These are phyloP conservation scores for Gorsachius goisagi DNA, from an alignment of 2,113 vertebrate genomes.

Conservation along the genomic window DNA sequence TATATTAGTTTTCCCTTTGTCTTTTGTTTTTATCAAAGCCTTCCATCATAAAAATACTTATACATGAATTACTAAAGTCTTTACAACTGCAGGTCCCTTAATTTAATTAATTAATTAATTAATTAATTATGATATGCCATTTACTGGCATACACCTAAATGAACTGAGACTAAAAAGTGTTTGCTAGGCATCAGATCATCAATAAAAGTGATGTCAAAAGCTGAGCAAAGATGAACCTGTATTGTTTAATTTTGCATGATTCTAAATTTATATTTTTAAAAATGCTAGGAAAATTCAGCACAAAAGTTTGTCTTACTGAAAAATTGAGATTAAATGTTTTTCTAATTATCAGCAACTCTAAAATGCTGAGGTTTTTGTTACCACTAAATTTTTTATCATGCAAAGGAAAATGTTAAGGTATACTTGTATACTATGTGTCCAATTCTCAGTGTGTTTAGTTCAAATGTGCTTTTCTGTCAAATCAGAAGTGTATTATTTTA, in stretches of 20 bases:
- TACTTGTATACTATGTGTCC: neutral
- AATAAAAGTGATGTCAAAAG: neutral
- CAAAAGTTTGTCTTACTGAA: neutral
- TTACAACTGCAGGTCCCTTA: neutral
- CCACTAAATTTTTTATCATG: neutral
- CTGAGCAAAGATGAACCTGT: neutral
- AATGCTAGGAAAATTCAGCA: neutral
- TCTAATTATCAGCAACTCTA: neutral
- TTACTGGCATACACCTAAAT: neutral
- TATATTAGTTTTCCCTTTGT: neutral
- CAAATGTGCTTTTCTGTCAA: neutral
- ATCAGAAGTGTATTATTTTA: neutral
- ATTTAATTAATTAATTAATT: neutral
- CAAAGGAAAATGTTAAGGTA: neutral
- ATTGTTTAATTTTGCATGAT: neutral
- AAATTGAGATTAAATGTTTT: rapidly evolving
- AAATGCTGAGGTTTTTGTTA: neutral
- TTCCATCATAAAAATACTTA: neutral
- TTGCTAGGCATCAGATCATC: neutral
- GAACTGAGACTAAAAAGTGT: neutral
- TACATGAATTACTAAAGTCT: neutral
- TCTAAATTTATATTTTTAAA: neutral
- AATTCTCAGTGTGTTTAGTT: neutral
- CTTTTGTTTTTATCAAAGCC: neutral
- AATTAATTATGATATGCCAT: neutral